Base-by-base conservation (phyloP, 2,888 invertebrate species). In the Cheilosia urbana region DNA sequence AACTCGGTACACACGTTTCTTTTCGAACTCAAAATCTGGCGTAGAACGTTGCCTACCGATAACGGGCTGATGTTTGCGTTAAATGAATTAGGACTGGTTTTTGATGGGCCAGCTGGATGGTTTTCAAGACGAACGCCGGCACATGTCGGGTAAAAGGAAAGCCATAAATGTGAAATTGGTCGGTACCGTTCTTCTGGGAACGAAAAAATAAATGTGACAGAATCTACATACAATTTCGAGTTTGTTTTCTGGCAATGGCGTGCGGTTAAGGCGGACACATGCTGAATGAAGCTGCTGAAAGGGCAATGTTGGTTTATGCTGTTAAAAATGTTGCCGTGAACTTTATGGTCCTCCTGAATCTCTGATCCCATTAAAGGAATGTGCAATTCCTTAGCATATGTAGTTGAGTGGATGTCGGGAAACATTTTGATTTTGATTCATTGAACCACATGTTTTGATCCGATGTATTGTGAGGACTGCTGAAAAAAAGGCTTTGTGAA, bases 241-340 rank as follows among this genome's bases (percentile, higher is more conserved):
- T 63, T 63, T 63, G 47, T 30, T 49, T 47, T 63, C 49, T 49
- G 47, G 9, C 24, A 13, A 13, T 30, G n/a, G 45, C 19, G 9
- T 30, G 17, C 2, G 62, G 62, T 47, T 13, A 4, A 37, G 11
- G 3, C 37, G 37, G 13, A 11, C 37, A 37, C 4, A 37, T 37
- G 13, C 11, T 0, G 0, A 11, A 34, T 0, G 0, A 11, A 34
- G 34, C 11, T 34, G 30, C 11, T 37, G 13, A 37, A 37, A 13
- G 37, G 37, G 4, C 11, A 37, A 37, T 37, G 37, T 37, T 37
- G 37, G 13, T 30, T 2, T 0, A 2, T 30, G 30, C 15, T 42
- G 42, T 17, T 45, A 17, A n/a, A 13, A 13, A 37, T 7, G 45
- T n/a, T 7, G 17, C 2, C 13, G n/a, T n/a, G 5, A 42, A 42